Conservation (phyloP, 2,888 invertebrate genomes). For the Acanthosepion lycidas region DNA sequence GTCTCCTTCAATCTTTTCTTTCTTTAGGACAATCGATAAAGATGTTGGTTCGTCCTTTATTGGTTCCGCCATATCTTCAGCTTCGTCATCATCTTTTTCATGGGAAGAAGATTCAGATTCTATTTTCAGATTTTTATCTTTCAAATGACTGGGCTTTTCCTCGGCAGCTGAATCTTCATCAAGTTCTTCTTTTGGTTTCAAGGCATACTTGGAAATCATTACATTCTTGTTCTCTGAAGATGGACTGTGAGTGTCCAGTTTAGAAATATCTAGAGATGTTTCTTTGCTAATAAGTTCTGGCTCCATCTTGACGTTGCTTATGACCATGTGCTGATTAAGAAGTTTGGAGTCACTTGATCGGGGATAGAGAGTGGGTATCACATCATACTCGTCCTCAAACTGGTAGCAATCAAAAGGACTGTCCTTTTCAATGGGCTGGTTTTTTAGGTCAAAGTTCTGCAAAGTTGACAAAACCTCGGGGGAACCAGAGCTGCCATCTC, state of each 20-base stretch:
- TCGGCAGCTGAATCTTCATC: slow-evolving; percentile 39
- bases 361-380: slow-evolving; percentile 13
- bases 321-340: not conserved
- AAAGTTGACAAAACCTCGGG: slow-evolving; percentile 34
- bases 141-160: not conserved
- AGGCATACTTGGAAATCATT: slow-evolving; percentile 13
- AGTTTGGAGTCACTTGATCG: not conserved
- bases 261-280: slow-evolving; percentile 20
- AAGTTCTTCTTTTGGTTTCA: not conserved
- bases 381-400: slow-evolving; percentile 35
- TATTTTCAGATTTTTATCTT: not conserved
- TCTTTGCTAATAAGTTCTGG: not conserved
- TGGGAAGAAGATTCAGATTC: slow-evolving; percentile 40
- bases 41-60: slow-evolving; percentile 37
- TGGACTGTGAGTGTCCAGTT: not conserved
- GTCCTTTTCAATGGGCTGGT: not conserved
- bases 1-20: slow-evolving; percentile 44
- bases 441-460: not conserved
- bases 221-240: not conserved
- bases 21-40: slow-evolving; percentile 40
- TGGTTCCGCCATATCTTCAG: not conserved
- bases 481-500: slow-evolving; percentile 6
- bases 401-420: slow-evolving; percentile 41
- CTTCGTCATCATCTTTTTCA: slow-evolving; percentile 41
- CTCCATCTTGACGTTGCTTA: not conserved